A percentile compares a stretch with the other conserved stretches of the same genome.
Evolutionary conservation across 1,140 invertebrate species (phyloP).

Genomic region (Caenorhabditis inopinata): DNA sequence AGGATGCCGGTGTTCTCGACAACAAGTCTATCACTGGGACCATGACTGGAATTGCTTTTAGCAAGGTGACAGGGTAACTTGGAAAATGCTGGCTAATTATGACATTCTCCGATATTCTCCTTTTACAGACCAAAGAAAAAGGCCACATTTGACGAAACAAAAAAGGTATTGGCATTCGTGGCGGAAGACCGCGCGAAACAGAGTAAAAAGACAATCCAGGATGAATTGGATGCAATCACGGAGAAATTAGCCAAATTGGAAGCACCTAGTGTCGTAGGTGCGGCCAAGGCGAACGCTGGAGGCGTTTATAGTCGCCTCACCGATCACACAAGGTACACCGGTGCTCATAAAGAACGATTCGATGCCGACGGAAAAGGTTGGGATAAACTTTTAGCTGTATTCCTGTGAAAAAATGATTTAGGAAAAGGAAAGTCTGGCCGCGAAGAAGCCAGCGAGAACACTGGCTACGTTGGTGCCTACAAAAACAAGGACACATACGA

Average conservation of each 20-base stretch:
- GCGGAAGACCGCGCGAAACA: constrained; percentile 57
- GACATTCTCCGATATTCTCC: neutral
- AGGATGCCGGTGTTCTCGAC: constrained; percentile 87
- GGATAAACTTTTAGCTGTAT: neutral
- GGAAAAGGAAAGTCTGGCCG: constrained; percentile 68
- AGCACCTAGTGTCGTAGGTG: constrained; percentile 56
- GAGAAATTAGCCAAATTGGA: constrained; percentile 60
- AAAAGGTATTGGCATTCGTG: constrained; percentile 59
- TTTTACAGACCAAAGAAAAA: constrained; percentile 64
- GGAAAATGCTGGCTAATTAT: neutral
- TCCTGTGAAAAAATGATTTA: neutral
- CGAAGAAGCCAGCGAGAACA: constrained; percentile 64
- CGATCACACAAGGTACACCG: constrained; percentile 67
- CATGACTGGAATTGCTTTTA: constrained; percentile 68
- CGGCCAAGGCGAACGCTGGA: constrained; percentile 58
- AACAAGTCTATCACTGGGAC: constrained; percentile 81
- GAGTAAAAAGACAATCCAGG: constrained; percentile 62
- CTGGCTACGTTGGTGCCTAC: constrained; percentile 70
- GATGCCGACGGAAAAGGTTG: constrained; percentile 68
- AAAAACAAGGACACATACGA: constrained; percentile 68
- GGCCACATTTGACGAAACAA: constrained; percentile 63
- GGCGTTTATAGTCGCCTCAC: constrained; percentile 62
- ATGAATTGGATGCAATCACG: constrained; percentile 62
- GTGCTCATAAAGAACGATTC: constrained; percentile 71
- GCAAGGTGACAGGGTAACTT: constrained; percentile 62